phyloP scores from a whole-genome alignment of 2,113 vertebrate genomes.

The Lampris megalopsis region DNA sequence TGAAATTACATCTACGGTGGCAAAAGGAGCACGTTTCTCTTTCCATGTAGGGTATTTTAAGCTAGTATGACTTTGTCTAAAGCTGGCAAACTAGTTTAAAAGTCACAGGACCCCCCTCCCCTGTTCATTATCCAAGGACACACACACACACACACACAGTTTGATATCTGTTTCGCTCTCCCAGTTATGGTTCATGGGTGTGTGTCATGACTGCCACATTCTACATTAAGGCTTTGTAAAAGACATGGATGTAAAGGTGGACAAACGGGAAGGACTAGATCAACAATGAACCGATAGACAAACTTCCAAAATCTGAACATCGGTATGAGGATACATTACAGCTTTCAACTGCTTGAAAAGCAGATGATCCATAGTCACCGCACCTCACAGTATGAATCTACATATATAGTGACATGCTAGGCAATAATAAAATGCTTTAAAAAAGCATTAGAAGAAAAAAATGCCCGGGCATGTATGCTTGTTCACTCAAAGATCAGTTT shows the following conservation, averaged over 20 bases:
- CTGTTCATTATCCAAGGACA: neutral
- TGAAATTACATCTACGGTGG: neutral
- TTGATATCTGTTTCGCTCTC: neutral
- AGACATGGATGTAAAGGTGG: conserved; percentile 17
- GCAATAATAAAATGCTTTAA: no score
- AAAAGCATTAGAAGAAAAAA: no score
- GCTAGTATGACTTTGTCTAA: neutral
- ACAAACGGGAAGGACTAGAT: conserved; percentile 68
- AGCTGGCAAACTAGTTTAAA: neutral
- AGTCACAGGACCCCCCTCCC: neutral
- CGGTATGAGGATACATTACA: neutral
- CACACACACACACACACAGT: conserved; percentile 9
- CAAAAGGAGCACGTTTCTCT: neutral
- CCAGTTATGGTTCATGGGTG: neutral
- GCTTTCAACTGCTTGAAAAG: no score
- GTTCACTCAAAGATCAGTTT: no score
- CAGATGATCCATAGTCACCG: no score
- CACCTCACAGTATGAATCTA: no score
- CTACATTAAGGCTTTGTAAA: neutral
- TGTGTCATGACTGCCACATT: neutral
- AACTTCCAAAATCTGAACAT: neutral
- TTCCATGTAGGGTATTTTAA: neutral
- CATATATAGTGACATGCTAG: no score
- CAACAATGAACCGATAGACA: conserved; percentile 16
- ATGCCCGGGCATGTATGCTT: no score